phyloP scores from a whole-genome alignment of 2,888 invertebrate species.

The Eurytoma adleriae region DNA sequence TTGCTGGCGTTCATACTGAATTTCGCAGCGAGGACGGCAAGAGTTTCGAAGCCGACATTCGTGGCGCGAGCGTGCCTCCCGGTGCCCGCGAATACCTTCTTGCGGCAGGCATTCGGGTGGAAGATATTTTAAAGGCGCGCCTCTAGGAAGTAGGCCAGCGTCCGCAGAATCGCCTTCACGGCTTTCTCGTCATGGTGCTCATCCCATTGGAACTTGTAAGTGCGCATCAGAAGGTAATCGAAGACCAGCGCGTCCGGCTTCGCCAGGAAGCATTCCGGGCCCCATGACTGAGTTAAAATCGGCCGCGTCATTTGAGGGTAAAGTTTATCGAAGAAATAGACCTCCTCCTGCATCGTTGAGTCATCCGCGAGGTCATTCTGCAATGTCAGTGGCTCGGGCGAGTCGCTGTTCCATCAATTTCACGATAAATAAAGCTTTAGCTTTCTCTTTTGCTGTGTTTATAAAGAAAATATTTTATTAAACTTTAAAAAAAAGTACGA shows the following conservation, averaged over 20 bases:
- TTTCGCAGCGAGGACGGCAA: not conserved
- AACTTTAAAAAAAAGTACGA: too few relatives aligned
- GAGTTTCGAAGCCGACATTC: not conserved
- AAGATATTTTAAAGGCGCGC: not conserved
- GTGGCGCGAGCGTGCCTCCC: not conserved
- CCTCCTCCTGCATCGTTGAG: not conserved
- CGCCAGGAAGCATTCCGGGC: not conserved
- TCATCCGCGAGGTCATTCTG: not conserved
- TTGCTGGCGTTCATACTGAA: not conserved
- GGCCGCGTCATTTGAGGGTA: not conserved
- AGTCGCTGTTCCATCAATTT: not conserved
- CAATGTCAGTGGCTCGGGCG: not conserved
- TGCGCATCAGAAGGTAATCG: not conserved
- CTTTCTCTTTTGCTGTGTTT: too few relatives aligned
- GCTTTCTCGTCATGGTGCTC: not conserved
- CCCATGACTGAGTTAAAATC: not conserved
- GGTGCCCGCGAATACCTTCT: not conserved
- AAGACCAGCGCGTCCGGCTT: not conserved
- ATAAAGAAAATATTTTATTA: too few relatives aligned
- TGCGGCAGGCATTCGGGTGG: not conserved
- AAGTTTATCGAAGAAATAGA: not conserved
- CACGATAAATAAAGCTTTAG: too few relatives aligned
- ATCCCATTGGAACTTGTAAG: not conserved
- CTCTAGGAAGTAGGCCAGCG: not conserved
- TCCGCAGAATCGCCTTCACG: not conserved